Conservation (phyloP, 2,888 invertebrate genomes). For the Coleophora deauratella region DNA sequence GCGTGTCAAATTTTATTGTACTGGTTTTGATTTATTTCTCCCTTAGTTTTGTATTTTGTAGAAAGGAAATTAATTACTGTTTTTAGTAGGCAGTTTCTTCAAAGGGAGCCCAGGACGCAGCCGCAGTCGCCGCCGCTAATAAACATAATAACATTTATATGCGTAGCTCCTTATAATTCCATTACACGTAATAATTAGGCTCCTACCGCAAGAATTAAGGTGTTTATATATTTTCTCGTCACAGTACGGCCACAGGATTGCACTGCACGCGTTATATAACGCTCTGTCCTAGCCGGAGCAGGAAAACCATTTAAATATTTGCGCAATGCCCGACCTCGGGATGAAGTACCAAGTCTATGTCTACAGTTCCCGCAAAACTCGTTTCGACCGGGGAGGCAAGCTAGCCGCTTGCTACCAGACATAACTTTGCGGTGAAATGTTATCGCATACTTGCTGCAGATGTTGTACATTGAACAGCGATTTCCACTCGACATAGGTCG, state of each 20-base stretch:
- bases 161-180: too few species aligned
- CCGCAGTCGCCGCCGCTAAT: too few species aligned
- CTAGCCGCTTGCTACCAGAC: constrained; percentile 17
- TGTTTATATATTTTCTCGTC: constrained; percentile 2
- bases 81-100: too few species aligned
- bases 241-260: constrained; percentile 12
- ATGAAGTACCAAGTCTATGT: constrained; percentile 26
- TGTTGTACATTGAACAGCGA: constrained; percentile 20
- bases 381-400: constrained; percentile 42
- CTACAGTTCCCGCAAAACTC: constrained; percentile 49
- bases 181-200: too few species aligned
- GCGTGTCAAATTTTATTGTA: too few species aligned
- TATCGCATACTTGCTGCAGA: constrained; percentile 9
- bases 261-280: constrained; percentile 21
- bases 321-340: constrained; percentile 57
- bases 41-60: too few species aligned
- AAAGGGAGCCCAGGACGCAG: too few species aligned
- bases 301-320: constrained; percentile 59
- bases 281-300: constrained; percentile 29
- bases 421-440: constrained; percentile 4
- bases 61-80: too few species aligned
- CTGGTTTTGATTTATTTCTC: too few species aligned
- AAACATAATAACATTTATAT: too few species aligned
- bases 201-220: constrained; percentile 4
- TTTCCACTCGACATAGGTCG: constrained; percentile 1